Evolutionary conservation across 2,113 vertebrate species (phyloP).

Genomic region (Pachyramphus minor): DNA sequence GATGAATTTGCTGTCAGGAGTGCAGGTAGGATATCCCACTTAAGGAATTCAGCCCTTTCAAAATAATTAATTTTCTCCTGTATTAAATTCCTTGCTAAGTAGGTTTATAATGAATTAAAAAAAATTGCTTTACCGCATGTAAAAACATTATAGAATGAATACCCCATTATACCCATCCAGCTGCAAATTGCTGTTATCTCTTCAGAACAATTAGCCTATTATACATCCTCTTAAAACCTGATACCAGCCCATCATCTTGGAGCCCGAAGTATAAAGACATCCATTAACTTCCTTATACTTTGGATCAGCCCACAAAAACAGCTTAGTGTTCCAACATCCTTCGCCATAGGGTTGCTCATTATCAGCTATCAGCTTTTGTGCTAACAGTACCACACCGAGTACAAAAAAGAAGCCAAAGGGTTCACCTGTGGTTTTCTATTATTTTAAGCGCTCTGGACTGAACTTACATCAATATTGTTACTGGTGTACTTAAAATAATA

Average conservation of each 20-base stretch:
- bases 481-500: slow-evolving; percentile 66
- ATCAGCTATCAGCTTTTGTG: slow-evolving; percentile 30
- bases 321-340: slow-evolving; percentile 1
- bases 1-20: not conserved
- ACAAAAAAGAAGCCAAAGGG: slow-evolving; percentile 28
- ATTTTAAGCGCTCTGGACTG: slow-evolving; percentile 54
- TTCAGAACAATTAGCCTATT: slow-evolving; percentile 38
- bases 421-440: slow-evolving; percentile 32
- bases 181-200: slow-evolving; percentile 50
- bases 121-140: not conserved
- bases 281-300: slow-evolving; percentile 13
- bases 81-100: not conserved
- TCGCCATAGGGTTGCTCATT: slow-evolving; percentile 40
- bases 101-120: not conserved
- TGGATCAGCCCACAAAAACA: not conserved
- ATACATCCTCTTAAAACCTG: slow-evolving; percentile 11
- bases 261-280: not conserved
- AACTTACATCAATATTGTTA: slow-evolving; percentile 63
- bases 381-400: slow-evolving; percentile 10
- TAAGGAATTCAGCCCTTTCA: not conserved
- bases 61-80: not conserved
- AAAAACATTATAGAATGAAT: slow-evolving; percentile 9
- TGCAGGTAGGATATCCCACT: not conserved
- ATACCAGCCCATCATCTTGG: slow-evolving; percentile 17
- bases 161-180: not conserved